Evolutionary conservation across 2,113 vertebrate genomes (phyloP).

Genomic region (Nibea coibor): DNA sequence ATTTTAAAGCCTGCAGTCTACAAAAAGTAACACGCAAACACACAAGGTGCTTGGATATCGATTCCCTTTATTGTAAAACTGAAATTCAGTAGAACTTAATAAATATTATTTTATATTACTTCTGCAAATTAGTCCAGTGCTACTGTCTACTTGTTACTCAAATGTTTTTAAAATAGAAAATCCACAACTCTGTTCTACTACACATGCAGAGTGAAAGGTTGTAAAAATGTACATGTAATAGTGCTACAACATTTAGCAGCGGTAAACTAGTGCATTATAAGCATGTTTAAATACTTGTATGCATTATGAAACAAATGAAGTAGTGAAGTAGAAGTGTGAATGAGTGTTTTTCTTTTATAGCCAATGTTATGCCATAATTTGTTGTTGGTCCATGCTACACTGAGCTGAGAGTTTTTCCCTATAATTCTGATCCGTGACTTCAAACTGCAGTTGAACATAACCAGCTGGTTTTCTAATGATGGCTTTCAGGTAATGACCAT

Average conservation of each 20-base stretch:
- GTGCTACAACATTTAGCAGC: background rate
- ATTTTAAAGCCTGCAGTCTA: background rate
- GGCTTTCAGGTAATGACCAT: background rate
- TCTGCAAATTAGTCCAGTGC: background rate
- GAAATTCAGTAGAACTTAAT: background rate
- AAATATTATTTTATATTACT: background rate
- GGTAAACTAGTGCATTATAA: background rate
- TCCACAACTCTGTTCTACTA: background rate
- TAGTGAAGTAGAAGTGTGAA: background rate
- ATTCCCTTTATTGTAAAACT: background rate
- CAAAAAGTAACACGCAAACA: background rate
- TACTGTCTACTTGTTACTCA: too few species aligned
- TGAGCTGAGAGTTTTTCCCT: background rate
- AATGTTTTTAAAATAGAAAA: background rate
- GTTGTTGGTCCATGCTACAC: background rate
- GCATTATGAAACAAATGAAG: background rate
- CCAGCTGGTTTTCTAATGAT: background rate
- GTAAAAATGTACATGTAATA: background rate
- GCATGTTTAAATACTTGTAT: background rate
- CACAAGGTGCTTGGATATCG: background rate
- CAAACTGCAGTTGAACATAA: too few species aligned
- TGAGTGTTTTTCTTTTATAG: background rate
- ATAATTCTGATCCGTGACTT: background rate
- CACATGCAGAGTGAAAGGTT: background rate
- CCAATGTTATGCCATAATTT: background rate